Evolutionary conservation across 1,140 invertebrate species (phyloP).

Genomic region (Cryptotermes secundus): DNA sequence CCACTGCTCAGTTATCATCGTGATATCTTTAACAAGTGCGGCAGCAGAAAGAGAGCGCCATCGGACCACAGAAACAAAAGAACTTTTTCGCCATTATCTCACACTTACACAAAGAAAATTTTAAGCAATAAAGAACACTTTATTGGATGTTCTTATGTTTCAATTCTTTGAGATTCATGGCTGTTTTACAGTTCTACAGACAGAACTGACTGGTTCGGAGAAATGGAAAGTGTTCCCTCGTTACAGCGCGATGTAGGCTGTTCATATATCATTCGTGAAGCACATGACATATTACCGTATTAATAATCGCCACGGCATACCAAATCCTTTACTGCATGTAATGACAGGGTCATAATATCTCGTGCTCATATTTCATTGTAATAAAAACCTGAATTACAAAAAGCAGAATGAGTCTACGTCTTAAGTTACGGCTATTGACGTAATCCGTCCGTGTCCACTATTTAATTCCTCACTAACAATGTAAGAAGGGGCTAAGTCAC

Average conservation of each 20-base stretch:
- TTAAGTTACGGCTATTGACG: background rate
- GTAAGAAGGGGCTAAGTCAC: no score
- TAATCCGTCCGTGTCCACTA: background rate
- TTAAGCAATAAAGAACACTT: background rate
- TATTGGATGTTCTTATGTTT: background rate
- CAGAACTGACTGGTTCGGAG: background rate
- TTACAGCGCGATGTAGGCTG: background rate
- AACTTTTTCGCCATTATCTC: no score
- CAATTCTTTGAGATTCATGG: background rate
- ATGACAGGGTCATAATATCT: background rate
- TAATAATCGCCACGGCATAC: background rate
- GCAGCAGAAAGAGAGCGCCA: no score
- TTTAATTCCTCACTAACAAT: no score
- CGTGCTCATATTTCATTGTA: background rate
- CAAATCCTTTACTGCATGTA: conserved; percentile 1
- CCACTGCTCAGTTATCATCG: no score
- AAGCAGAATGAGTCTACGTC: background rate
- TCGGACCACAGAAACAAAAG: no score
- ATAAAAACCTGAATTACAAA: background rate
- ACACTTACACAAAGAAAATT: background rate
- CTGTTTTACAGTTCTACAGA: background rate
- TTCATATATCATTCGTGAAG: background rate
- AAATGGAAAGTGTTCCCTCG: background rate
- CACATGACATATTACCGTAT: background rate
- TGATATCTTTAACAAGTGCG: no score